Percentiles rank a stretch among this genome's conserved stretches.
phyloP scores from a whole-genome alignment of 1,140 invertebrate genomes.

The Drosophila pseudoobscura region DNA sequence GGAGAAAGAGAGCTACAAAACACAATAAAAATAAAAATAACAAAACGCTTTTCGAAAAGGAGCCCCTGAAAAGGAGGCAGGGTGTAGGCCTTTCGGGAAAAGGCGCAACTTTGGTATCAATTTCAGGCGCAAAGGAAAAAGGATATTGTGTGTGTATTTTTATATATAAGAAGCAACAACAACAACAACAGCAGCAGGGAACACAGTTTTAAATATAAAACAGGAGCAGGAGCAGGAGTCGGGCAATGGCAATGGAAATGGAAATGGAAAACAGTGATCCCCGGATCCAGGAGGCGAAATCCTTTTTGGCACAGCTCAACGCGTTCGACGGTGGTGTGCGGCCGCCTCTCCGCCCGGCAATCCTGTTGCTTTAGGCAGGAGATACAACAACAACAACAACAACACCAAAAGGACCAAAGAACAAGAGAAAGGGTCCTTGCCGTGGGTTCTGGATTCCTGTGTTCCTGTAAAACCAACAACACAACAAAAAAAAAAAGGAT shows the following conservation, averaged over 20 bases:
- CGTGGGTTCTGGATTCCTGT: conserved; percentile 12
- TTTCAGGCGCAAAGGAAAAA: conserved; percentile 19
- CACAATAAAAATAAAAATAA: conserved; percentile 45
- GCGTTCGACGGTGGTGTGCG: conserved; percentile 44
- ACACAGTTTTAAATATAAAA: conserved; percentile 33
- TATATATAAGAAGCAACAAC: neutral
- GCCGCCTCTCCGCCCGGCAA: conserved; percentile 26
- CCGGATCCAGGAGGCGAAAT: conserved; percentile 34
- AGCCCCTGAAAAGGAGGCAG: conserved; percentile 1
- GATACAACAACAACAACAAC: conserved; percentile 7
- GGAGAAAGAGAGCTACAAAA: no score
- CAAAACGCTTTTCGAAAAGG: conserved; percentile 13
- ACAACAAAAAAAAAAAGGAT: conserved; percentile 71
- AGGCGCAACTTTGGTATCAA: conserved; percentile 35
- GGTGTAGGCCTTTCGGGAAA: no score
- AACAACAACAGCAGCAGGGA: no score
- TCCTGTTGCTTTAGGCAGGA: conserved; percentile 69
- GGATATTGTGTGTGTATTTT: neutral
- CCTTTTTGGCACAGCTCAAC: conserved; percentile 75
- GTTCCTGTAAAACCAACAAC: conserved; percentile 62
- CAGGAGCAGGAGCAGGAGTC: conserved; percentile 3
- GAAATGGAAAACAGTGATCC: conserved; percentile 1
- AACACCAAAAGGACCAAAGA: conserved; percentile 3
- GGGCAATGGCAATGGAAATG: neutral
- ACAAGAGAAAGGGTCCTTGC: conserved; percentile 39